These are phyloP conservation scores for Sternarchorhynchus goeldii DNA, from an alignment of 2,797 vertebrate genomes.

Conservation along the genomic window DNA sequence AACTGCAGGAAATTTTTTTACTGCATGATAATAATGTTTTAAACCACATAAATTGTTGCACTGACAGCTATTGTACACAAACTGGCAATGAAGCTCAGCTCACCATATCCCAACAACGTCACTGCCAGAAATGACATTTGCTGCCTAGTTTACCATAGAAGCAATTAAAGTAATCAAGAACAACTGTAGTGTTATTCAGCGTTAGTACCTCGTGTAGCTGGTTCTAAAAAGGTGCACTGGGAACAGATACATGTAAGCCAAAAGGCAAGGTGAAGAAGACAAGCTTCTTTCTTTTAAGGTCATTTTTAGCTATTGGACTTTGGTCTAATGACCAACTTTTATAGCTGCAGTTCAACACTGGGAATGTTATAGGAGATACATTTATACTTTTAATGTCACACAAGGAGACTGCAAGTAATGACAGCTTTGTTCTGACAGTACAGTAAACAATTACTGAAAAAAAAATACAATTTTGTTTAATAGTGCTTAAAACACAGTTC, in stretches of 20 bases:
- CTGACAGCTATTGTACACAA: constrained; percentile 1
- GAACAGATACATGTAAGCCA: neutral
- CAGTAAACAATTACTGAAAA: neutral
- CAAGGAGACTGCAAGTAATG: neutral
- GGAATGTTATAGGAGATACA: neutral
- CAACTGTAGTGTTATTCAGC: neutral
- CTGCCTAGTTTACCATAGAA: neutral
- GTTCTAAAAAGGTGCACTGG: neutral
- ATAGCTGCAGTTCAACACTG: neutral
- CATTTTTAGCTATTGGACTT: too few relatives aligned
- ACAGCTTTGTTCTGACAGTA: neutral
- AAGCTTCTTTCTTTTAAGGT: too few relatives aligned
- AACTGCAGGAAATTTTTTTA: neutral
- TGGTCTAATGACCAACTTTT: neutral
- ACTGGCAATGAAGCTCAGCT: neutral
- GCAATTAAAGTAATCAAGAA: neutral
- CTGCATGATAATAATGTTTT: neutral
- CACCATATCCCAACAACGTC: too few relatives aligned
- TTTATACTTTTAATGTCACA: neutral
- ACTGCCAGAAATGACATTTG: neutral
- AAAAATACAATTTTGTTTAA: too few relatives aligned
- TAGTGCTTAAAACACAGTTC: too few relatives aligned
- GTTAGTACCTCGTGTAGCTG: too few relatives aligned
- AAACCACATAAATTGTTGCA: neutral
- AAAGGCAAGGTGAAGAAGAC: neutral